Conservation (phyloP, 2,888 invertebrate genomes). For the Magallana nippona region DNA sequence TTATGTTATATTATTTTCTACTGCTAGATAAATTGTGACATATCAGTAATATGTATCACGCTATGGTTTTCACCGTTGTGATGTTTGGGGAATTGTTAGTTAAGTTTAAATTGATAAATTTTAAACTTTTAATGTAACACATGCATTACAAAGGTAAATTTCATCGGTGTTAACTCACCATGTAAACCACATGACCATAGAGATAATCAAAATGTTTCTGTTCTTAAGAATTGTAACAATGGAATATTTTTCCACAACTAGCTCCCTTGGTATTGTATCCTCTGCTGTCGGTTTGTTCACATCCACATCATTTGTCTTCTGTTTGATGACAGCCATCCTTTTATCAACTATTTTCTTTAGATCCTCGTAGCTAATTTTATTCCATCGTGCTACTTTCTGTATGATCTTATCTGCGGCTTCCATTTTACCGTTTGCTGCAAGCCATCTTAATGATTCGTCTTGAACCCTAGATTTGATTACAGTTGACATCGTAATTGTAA, state of each 20-base stretch:
- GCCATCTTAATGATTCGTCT: conserved; percentile 74
- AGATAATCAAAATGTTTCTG: conserved; percentile 55
- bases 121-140: too few relatives aligned
- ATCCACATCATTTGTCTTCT: background rate
- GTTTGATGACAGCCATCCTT: background rate
- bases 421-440: conserved; percentile 64
- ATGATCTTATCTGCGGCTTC: conserved; percentile 62
- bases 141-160: background rate
- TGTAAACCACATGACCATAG: conserved; percentile 61
- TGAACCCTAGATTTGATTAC: conserved; percentile 60
- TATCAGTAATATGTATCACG: too few relatives aligned
- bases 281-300: background rate
- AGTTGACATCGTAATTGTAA: background rate
- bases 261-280: background rate
- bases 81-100: too few relatives aligned
- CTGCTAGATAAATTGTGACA: too few relatives aligned
- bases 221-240: conserved; percentile 60
- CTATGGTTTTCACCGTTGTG: too few relatives aligned
- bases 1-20: too few relatives aligned
- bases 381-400: conserved; percentile 57
- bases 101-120: too few relatives aligned
- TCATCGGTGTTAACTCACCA: conserved; percentile 55
- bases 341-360: background rate
- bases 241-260: conserved; percentile 54
- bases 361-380: conserved; percentile 47